Base-by-base conservation (phyloP, 1,140 invertebrate species). In the Cephus cinctus region DNA sequence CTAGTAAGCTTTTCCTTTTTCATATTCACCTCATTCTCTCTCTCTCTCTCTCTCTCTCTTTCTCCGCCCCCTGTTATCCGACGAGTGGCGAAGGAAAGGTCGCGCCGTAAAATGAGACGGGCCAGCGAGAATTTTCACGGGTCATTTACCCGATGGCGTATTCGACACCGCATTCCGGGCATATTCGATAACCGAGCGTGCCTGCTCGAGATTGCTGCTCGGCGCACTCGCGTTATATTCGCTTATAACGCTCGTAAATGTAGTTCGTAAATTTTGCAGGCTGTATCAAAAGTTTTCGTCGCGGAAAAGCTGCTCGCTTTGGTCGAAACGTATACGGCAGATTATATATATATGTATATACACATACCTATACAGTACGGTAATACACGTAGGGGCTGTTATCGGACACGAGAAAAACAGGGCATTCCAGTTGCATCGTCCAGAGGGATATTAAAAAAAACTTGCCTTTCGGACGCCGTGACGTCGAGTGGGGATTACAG, bases 111-210 rank as follows among this genome's bases (percentile, higher is more conserved):
- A 69, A 65, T 63, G 50, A 51, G 27, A 48, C 50, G 41, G 52
- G 44, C 11, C 56, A 61, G 47, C 31, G 31, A 49, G 55, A 59
- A 69, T 66, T 70, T 72, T 72, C 55, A 68, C 60, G 60, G 63
- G 58, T 69, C 69, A 68, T 69, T 72, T 69, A 49, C 42, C 58
- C 59, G 59, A 66, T 64, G 59, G 61, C 56, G 57, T 63, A 67
- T 62, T 63, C 62, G 62, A 39, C 34, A 30, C 35, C 20, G 46
- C 51, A 67, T 63, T 71, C 56, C 54, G 9, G 45, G 55, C 46
- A 59, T 67, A 67, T 69, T 63, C 57, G 56, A 67, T 65, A 67
- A 67, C 58, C 51, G 21, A 16, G 20, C 23, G 39, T 27, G 34
- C 14, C 36, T 42, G 25, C 49, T 53, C 43, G 43, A 52, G 39